Conservation (phyloP, 2,797 vertebrate genomes). For the Neosilurus mollespiculum region DNA sequence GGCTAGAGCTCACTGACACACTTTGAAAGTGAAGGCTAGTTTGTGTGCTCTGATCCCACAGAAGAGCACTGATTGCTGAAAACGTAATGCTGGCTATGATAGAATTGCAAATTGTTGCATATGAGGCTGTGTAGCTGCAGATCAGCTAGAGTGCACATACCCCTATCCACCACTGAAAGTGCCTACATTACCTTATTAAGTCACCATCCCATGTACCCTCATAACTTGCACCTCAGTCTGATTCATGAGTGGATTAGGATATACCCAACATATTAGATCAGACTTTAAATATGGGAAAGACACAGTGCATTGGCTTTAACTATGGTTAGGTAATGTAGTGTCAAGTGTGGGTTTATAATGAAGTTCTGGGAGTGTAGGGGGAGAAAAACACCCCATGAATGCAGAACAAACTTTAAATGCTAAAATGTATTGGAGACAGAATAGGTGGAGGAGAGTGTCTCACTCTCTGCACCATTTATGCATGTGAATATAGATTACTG, state of each 20-base stretch:
- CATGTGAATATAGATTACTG: neutral
- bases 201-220: neutral
- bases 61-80: no score
- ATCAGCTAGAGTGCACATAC: no score
- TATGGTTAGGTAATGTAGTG: neutral
- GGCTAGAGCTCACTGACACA: no score
- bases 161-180: no score
- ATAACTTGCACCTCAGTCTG: neutral
- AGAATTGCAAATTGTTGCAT: no score
- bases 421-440: constrained; percentile 11
- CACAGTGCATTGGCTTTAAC: constrained; percentile 10
- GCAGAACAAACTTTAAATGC: constrained; percentile 2
- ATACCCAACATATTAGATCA: constrained; percentile 16
- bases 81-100: no score
- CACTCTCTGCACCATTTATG: constrained; percentile 6
- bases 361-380: constrained; percentile 3
- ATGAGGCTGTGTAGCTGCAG: no score
- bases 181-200: neutral
- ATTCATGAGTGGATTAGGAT: constrained; percentile 11
- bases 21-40: no score
- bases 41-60: no score
- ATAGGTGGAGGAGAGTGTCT: neutral
- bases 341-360: constrained; percentile 22
- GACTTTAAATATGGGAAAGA: constrained; percentile 1
- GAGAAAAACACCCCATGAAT: constrained; percentile 2